Evolutionary conservation across 2,797 vertebrate genomes (phyloP).

Genomic region (Ambastaia sidthimunki): DNA sequence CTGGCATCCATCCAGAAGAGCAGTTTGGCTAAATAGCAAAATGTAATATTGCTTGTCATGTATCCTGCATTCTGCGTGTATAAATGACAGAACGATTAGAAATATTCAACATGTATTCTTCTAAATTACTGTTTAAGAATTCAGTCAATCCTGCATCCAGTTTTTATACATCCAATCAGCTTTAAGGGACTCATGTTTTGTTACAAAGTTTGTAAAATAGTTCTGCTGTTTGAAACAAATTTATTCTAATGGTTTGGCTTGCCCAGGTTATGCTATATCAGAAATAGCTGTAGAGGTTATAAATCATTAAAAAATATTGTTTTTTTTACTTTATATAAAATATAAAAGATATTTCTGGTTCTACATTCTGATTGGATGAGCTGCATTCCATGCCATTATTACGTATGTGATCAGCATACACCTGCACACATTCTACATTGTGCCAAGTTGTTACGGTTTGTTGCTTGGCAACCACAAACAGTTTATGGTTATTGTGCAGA

Average conservation of each 20-base stretch:
- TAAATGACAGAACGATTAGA: background rate
- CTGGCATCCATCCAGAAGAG: constrained; percentile 23
- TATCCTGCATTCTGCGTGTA: constrained; percentile 15
- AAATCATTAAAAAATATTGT: too few relatives aligned
- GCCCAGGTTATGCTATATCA: too few relatives aligned
- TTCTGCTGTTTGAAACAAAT: background rate
- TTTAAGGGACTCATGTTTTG: too few relatives aligned
- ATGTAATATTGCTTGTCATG: constrained; percentile 26
- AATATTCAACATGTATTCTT: background rate
- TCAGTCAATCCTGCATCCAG: background rate
- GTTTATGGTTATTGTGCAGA: background rate
- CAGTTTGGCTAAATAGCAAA: constrained; percentile 24
- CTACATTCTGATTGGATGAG: too few relatives aligned
- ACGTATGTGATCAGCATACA: background rate
- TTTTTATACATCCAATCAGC: too few relatives aligned
- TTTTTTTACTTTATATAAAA: too few relatives aligned
- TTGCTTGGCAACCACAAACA: background rate
- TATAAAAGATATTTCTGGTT: too few relatives aligned
- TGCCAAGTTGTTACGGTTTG: background rate
- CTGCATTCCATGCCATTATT: too few relatives aligned
- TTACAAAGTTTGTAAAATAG: too few relatives aligned
- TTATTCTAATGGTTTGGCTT: background rate
- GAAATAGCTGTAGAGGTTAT: too few relatives aligned
- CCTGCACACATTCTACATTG: background rate
- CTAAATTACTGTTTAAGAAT: background rate